These are phyloP conservation scores for Phallusia fumigata DNA, from an alignment of 23 tunicate species.

Conservation along the genomic window DNA sequence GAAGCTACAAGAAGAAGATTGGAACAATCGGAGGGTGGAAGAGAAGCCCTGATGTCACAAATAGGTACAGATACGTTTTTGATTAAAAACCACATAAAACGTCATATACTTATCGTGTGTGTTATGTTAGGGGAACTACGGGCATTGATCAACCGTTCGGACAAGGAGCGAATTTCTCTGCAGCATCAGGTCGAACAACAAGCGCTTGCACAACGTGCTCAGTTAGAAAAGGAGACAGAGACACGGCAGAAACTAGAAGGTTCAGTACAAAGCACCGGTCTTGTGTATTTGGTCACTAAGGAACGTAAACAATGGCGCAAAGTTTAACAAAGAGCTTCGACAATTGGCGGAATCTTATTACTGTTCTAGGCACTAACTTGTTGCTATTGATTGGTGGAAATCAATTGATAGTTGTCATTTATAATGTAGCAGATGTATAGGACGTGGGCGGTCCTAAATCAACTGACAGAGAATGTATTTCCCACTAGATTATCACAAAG, in stretches of 20 bases:
- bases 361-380: too few species aligned
- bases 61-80: slow-evolving; percentile 36
- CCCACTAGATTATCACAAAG: too few species aligned
- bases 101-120: background rate
- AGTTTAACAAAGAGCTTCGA: too few species aligned
- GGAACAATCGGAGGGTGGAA: slow-evolving; percentile 94
- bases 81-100: background rate
- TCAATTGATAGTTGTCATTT: too few species aligned
- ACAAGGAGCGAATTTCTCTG: slow-evolving; percentile 60
- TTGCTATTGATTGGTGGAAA: too few species aligned
- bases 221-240: slow-evolving; percentile 62
- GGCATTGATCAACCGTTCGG: slow-evolving; percentile 55
- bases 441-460: too few species aligned
- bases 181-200: slow-evolving; percentile 57
- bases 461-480: too few species aligned
- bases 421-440: too few species aligned
- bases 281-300: slow-evolving; percentile 11
- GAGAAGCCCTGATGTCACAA: slow-evolving; percentile 81
- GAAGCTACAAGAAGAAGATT: slow-evolving; percentile 75
- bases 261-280: slow-evolving; percentile 3
- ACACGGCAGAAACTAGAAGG: slow-evolving; percentile 50
- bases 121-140: slow-evolving; percentile 62
- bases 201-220: slow-evolving; percentile 35
- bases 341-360: too few species aligned
- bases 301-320: background rate